These are phyloP conservation scores for Scaptodrosophila latifasciaeformis DNA, from an alignment of 2,888 invertebrate species.

Conservation along the genomic window DNA sequence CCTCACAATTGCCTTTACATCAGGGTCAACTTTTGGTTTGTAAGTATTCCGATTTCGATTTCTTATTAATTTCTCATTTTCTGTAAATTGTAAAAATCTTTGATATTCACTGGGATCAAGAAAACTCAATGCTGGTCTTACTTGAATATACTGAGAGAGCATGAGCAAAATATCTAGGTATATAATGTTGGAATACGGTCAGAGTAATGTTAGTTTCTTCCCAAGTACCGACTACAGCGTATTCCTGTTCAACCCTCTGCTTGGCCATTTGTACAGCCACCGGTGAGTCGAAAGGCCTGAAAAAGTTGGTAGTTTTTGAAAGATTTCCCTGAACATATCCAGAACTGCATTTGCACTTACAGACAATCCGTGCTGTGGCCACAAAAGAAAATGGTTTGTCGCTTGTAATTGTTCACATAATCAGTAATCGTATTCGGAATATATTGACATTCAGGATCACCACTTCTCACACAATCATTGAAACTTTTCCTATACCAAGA, in stretches of 20 bases:
- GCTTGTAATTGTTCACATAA: slow-evolving; percentile 86
- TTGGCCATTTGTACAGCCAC: slow-evolving; percentile 89
- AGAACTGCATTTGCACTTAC: no score
- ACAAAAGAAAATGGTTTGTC: slow-evolving; percentile 91
- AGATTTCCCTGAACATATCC: no score
- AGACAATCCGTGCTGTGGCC: slow-evolving; percentile 88
- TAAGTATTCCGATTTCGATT: slow-evolving; percentile 86
- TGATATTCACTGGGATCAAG: no score
- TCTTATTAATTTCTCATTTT: slow-evolving; percentile 66
- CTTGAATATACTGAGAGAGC: slow-evolving; percentile 84
- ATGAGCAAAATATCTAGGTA: slow-evolving; percentile 88
- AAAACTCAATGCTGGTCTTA: no score
- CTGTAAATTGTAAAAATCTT: no score
- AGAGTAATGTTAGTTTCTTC: slow-evolving; percentile 91
- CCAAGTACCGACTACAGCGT: slow-evolving; percentile 90
- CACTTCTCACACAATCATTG: slow-evolving; percentile 87
- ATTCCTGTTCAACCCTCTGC: slow-evolving; percentile 87
- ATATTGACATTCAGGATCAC: slow-evolving; percentile 88
- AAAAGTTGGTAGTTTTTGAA: no score
- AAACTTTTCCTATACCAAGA: slow-evolving; percentile 80
- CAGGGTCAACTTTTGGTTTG: slow-evolving; percentile 87
- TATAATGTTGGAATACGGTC: slow-evolving; percentile 87
- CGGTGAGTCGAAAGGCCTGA: slow-evolving; percentile 87
- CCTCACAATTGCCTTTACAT: slow-evolving; percentile 87
- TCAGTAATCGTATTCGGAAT: slow-evolving; percentile 85